phyloP scores from a whole-genome alignment of 2,888 invertebrate species.

The Eupithecia tripunctaria region DNA sequence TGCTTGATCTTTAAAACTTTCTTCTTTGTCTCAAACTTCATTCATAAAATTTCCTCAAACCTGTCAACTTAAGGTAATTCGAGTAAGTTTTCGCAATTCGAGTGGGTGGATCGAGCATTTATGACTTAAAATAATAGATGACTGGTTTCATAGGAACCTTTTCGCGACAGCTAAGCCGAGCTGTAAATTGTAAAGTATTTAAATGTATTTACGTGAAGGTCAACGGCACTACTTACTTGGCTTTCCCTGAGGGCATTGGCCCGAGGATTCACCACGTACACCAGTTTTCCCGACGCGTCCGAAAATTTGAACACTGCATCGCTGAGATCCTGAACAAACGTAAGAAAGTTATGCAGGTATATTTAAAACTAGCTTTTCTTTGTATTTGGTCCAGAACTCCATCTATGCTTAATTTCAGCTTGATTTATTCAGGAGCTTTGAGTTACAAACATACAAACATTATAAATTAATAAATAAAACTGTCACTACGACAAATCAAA shows the following conservation, averaged over 20 bases:
- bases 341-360: not conserved
- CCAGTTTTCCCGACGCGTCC: constrained; percentile 44
- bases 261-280: constrained; percentile 41
- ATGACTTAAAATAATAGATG: too few species aligned
- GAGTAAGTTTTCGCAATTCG: too few species aligned
- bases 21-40: not conserved
- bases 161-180: too few species aligned
- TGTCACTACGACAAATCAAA: not conserved
- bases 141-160: too few species aligned
- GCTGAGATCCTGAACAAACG: constrained; percentile 15
- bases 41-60: too few species aligned
- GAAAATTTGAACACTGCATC: constrained; percentile 35
- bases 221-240: constrained; percentile 10
- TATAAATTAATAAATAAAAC: not conserved
- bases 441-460: not conserved
- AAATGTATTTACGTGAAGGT: too few species aligned
- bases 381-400: too few species aligned
- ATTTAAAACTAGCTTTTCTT: not conserved
- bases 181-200: too few species aligned
- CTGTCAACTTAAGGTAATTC: too few species aligned
- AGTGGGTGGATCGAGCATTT: too few species aligned
- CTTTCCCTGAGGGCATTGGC: constrained; percentile 23
- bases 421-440: not conserved
- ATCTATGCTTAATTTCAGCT: not conserved
- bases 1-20: not conserved